Evolutionary conservation across 2,888 invertebrate species (phyloP).

Genomic region (Microplitis deprimator): DNA sequence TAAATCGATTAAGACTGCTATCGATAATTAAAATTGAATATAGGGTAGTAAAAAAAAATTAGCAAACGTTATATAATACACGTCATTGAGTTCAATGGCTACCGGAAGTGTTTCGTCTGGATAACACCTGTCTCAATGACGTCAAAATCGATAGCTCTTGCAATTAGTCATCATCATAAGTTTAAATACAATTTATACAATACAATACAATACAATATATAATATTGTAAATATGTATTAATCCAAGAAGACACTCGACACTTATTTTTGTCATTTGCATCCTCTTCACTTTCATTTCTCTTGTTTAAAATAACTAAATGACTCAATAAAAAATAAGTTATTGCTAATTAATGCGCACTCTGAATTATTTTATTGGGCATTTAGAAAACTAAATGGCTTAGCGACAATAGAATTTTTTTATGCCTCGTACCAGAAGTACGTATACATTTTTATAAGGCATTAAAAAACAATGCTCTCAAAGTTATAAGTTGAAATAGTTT

Average conservation of each 20-base stretch:
- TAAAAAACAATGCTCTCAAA: slow-evolving; percentile 42
- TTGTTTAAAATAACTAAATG: neutral
- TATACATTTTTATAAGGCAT: slow-evolving; percentile 15
- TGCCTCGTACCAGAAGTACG: slow-evolving; percentile 20
- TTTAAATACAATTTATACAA: neutral
- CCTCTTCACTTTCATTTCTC: neutral
- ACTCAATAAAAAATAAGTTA: neutral
- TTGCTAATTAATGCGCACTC: neutral
- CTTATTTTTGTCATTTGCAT: neutral
- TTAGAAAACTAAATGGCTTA: neutral
- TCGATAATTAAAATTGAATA: neutral
- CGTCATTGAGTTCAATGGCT: slow-evolving; percentile 2
- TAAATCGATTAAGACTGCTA: too few species aligned
- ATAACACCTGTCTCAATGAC: slow-evolving; percentile 56
- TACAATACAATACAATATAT: neutral
- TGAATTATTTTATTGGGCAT: neutral
- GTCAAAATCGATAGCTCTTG: slow-evolving; percentile 55
- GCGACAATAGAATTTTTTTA: neutral
- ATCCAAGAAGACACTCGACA: neutral
- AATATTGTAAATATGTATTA: neutral
- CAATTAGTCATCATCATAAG: slow-evolving; percentile 45
- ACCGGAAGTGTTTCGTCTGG: slow-evolving; percentile 56
- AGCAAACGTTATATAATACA: neutral
- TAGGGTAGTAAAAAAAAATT: neutral
- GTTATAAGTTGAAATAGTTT: slow-evolving; percentile 51